Conservation (phyloP, 2,797 vertebrate species). For the Betta splendens region DNA sequence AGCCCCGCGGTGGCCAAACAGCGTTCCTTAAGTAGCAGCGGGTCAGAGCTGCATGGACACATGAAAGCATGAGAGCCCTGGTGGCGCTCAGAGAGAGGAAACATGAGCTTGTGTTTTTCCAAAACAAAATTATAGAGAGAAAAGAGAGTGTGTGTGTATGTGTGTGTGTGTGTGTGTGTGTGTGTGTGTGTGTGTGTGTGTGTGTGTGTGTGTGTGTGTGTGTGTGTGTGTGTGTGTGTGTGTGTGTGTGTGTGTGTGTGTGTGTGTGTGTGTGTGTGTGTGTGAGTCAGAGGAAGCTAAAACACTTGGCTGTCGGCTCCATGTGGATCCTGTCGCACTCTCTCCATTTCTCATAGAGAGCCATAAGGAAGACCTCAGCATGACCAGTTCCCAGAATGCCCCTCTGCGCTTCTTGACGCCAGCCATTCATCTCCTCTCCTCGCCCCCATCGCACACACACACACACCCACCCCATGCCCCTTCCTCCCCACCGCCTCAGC, state of each 20-base stretch:
- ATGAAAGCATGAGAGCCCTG: constrained; percentile 69
- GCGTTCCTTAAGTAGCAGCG: constrained; percentile 59
- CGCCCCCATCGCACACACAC: background rate
- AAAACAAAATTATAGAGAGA: constrained; percentile 76
- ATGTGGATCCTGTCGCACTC: constrained; percentile 72
- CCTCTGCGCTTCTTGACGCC: constrained; percentile 38
- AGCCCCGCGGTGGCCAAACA: constrained; percentile 61
- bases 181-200: constrained; percentile 22
- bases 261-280: too few species aligned
- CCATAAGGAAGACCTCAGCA: constrained; percentile 71
- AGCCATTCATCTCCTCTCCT: constrained; percentile 30
- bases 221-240: constrained; percentile 32
- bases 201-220: constrained; percentile 33
- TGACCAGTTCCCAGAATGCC: constrained; percentile 68
- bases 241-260: constrained; percentile 35
- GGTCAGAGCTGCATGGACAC: constrained; percentile 46
- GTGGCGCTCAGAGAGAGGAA: constrained; percentile 70
- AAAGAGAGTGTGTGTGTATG: constrained; percentile 23
- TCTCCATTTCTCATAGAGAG: constrained; percentile 71
- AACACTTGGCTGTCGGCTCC: constrained; percentile 71
- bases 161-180: background rate
- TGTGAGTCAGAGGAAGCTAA: constrained; percentile 58
- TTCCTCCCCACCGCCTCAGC: constrained; percentile 19
- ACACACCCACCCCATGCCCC: too few species aligned
- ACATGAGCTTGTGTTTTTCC: constrained; percentile 71